Base-by-base conservation (phyloP, 2,888 invertebrate genomes). In the Hypercompe scribonia region DNA sequence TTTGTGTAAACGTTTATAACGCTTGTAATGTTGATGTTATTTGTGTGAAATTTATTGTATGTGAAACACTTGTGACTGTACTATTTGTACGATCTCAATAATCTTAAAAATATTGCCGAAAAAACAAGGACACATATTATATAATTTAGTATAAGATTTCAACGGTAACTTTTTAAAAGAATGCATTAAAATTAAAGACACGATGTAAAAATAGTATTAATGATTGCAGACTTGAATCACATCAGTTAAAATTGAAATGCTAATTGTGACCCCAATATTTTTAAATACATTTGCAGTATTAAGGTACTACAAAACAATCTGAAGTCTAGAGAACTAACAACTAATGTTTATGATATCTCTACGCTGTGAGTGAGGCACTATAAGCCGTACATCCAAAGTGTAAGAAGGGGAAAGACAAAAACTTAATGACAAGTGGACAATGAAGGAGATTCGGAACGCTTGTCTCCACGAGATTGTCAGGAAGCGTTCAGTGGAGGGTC, bases 361-460 rank as follows among this genome's bases (percentile, higher is more conserved):
- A 54, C 2, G 2, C 84, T 39, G 83, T 92, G 78, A 89, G 84
- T 84, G 78, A 68, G 72, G 46, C 63, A 71, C 80, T 79, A 81
- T 90, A 90, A 91, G 89, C 90, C 86, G 87, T 87, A 87, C 85
- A 88, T 86, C 88, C 85, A 86, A 89, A 93, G 91, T 90, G 89
- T 88, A 90, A 91, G 91, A 90, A 90, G 89, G 92, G 92, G 89
- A 87, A 90, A 92, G 91, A 95, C 94, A 94, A 95, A 94, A 95
- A 94, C 94, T 94, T 95, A 95, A 95, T 95, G 95, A 95, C 95
- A 94, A 94, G 94, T 94, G 95, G 95, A 95, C 95, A 95, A 93
- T 92, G 92, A 91, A 89, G 87, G 89, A 89, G 92, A 95, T 95
- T 95, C 89, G 95, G 90, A 90, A 94, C 93, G 95, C 91, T 93